Percentiles rank a stretch among this genome's conserved stretches.
Conservation (phyloP, 2,888 invertebrate species). For the Pyrocoelia pectoralis region DNA sequence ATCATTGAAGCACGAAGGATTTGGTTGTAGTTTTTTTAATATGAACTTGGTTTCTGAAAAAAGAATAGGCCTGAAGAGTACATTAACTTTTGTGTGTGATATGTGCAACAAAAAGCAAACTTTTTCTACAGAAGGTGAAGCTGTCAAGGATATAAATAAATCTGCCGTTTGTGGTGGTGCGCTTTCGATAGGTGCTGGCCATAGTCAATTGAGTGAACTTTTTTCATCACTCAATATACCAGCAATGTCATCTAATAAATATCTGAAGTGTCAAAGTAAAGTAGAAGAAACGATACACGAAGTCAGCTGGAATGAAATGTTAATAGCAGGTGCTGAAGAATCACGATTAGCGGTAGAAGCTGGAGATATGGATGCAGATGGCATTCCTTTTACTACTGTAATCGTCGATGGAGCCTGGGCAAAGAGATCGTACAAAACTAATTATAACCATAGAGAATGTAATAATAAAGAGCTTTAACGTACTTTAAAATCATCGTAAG, state of each 20-base stretch:
- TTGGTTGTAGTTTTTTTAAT: constrained; percentile 14
- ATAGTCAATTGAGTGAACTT: constrained; percentile 10
- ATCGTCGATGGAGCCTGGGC: constrained; percentile 4
- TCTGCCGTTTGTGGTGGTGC: constrained; percentile 10
- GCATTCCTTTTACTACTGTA: neutral
- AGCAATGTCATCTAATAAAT: neutral
- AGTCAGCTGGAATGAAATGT: constrained; percentile 8
- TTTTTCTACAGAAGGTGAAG: constrained; percentile 1
- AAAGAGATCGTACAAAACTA: constrained; percentile 9
- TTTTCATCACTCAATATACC: constrained; percentile 10
- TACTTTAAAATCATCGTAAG: too few relatives aligned
- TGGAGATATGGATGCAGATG: neutral
- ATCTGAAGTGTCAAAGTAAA: constrained; percentile 3
- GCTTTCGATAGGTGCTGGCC: constrained; percentile 4
- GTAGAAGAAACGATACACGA: constrained; percentile 3
- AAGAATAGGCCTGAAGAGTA: neutral
- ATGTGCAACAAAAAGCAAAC: neutral
- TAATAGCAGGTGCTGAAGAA: constrained; percentile 9
- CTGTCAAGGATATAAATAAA: constrained; percentile 1
- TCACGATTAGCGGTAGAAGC: constrained; percentile 2
- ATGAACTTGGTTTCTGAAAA: constrained; percentile 13
- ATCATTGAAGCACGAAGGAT: constrained; percentile 12
- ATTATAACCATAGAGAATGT: too few relatives aligned
- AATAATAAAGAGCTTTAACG: too few relatives aligned
- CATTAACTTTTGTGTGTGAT: constrained; percentile 4